A percentile compares a stretch with the other conserved stretches of the same genome.
Conservation (phyloP, 2,797 vertebrate species). For the Schizothorax lantsangensis region DNA sequence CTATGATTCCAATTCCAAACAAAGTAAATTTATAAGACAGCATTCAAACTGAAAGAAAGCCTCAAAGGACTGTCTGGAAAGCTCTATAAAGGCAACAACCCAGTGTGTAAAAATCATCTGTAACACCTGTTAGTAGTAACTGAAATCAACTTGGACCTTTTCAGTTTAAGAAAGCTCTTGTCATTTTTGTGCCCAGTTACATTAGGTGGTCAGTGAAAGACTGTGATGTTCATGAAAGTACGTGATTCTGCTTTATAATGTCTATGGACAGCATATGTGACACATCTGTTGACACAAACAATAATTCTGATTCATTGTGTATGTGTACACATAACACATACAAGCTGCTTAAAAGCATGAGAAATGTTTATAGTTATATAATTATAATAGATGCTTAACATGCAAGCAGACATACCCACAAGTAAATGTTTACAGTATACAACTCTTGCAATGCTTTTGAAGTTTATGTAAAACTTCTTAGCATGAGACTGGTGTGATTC, state of each 20-base stretch:
- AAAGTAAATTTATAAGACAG: not conserved
- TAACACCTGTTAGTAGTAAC: not conserved
- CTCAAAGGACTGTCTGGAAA: not conserved
- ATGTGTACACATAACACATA: slow-evolving; percentile 1
- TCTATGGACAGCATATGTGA: not conserved
- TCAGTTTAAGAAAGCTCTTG: not conserved
- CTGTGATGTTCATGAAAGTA: not conserved
- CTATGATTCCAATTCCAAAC: not conserved
- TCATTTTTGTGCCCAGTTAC: not conserved
- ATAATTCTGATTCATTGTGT: not conserved
- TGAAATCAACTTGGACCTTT: not conserved
- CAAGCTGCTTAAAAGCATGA: not conserved
- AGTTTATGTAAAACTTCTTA: not conserved
- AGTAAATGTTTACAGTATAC: not conserved
- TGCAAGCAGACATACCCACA: not conserved
- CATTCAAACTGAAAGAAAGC: not conserved
- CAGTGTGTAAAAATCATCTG: not conserved
- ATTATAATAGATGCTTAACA: not conserved
- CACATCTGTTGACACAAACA: not conserved
- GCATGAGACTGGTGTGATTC: not conserved
- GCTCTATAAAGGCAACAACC: not conserved
- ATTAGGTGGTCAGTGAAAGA: not conserved
- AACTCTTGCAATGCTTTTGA: not conserved
- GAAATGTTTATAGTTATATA: not conserved
- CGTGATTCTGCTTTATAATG: not conserved